phyloP scores from a whole-genome alignment of 2,113 vertebrate genomes.

The Tinamus guttatus region DNA sequence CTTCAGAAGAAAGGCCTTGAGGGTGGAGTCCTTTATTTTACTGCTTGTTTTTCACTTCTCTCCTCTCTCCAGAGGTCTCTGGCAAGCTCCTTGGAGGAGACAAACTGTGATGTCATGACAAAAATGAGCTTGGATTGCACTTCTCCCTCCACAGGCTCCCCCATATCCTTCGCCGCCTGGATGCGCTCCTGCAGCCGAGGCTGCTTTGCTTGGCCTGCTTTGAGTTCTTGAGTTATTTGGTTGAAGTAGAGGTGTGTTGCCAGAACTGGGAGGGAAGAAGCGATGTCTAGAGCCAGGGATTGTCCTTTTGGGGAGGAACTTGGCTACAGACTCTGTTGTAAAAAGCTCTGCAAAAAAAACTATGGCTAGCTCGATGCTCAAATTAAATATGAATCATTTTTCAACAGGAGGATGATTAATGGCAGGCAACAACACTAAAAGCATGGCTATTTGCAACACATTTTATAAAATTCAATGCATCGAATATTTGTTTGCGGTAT shows the following conservation, averaged over 20 bases:
- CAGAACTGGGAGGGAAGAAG: slow-evolving; percentile 33
- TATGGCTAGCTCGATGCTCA: slow-evolving; percentile 6
- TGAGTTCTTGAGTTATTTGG: slow-evolving; percentile 39
- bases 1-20: slow-evolving; percentile 38
- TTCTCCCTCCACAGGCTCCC: neutral
- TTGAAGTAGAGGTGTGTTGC: slow-evolving; percentile 44
- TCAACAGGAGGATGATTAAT: slow-evolving; percentile 23
- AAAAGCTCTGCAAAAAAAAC: slow-evolving; percentile 1
- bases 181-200: neutral
- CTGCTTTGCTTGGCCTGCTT: slow-evolving; percentile 45
- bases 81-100: slow-evolving; percentile 35
- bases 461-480: neutral
- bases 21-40: slow-evolving; percentile 27
- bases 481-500: neutral
- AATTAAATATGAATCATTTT: slow-evolving; percentile 31
- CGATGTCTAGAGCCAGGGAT: slow-evolving; percentile 43
- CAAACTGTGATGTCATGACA: slow-evolving; percentile 62
- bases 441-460: neutral
- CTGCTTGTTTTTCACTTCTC: slow-evolving; percentile 58
- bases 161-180: neutral
- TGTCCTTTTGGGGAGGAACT: slow-evolving; percentile 46
- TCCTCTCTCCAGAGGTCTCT: slow-evolving; percentile 49
- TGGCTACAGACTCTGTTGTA: slow-evolving; percentile 7
- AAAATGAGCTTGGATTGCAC: slow-evolving; percentile 5
- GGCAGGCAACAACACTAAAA: slow-evolving; percentile 20